Base-by-base conservation (phyloP, 2,113 vertebrate genomes). In the Sinocyclocheilus grahami region DNA sequence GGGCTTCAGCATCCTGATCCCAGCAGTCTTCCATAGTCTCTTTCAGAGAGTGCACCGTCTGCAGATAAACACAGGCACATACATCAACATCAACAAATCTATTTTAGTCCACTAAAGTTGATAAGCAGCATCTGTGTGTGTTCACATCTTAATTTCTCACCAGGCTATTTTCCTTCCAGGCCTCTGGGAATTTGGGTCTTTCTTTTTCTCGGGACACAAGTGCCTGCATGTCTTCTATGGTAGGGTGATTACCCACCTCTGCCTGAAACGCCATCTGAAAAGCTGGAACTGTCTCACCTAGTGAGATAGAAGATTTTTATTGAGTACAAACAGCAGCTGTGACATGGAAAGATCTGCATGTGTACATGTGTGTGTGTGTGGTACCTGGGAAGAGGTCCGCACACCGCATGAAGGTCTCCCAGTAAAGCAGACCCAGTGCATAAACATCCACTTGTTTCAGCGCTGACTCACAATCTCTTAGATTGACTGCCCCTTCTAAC, bases 101-200 rank as follows among this genome's bases (percentile, higher is more conserved):
- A 42, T 55, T 71, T 58, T 39, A 72, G 77, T 16, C 12, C 7
- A 20, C 11, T 33, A 78, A n/a, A 72, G 60, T 48, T 37, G 37
- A 67, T 58, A 42, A 72, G 81, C 18, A 55, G 39, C 33, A 13
- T 82, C 24, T n/a, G n/a, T 76, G 24, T 77, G 42, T 67, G 58
- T 83, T 60, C 24, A 84, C 46, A 33, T 42, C 18, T 14, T 48
- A 27, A 51, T 46, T 69, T 87, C 87, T 89, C 90, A 99, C 98
- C 97, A 99, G 92, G 89, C 97, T 99, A 92, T 99, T 99, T 93
- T 99, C 98, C 91, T 99, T 99, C 98, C 98, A 99, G 7, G 98
- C 97, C 90, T 99, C 98, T 13, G 98, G 98, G 94, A 99, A 99
- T 92, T 97, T 98, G 86, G 98, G 98, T 92, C 98, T 94, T 89